Evolutionary conservation across 2,113 vertebrate genomes (phyloP).

Genomic region (Clarias macrocephalus): DNA sequence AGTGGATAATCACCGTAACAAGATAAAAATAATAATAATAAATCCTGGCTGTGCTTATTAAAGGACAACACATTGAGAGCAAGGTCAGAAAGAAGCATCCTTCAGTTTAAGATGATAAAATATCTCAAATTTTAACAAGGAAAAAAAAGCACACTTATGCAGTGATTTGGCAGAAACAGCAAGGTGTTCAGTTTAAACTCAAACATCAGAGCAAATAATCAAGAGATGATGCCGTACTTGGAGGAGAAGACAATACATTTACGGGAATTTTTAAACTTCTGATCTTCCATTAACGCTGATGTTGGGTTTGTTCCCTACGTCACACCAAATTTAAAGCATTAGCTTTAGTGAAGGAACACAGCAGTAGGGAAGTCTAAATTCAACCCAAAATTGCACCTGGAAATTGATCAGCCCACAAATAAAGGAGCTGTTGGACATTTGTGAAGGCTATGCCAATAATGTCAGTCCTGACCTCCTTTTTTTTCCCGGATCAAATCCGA

Average conservation of each 20-base stretch:
- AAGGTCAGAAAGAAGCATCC: not conserved
- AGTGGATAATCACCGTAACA: not conserved
- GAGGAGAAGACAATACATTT: not conserved
- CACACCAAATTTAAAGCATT: not conserved
- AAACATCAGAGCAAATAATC: not conserved
- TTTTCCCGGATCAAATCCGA: not conserved
- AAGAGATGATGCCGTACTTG: not conserved
- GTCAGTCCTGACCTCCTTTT: not conserved
- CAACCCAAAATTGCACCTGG: not conserved
- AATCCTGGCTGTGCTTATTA: not conserved
- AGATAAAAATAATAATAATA: not conserved
- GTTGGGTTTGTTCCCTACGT: not conserved
- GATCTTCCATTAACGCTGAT: not conserved
- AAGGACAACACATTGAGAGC: not conserved
- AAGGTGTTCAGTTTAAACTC: not conserved
- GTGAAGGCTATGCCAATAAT: not conserved
- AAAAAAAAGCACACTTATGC: not conserved
- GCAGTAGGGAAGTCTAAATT: not conserved
- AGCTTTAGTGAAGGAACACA: not conserved
- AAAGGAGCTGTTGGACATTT: not conserved
- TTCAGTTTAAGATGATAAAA: not conserved
- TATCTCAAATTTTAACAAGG: not conserved
- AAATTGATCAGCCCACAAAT: not conserved
- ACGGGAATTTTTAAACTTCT: not conserved
- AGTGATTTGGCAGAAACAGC: no score